A percentile compares a stretch with the other conserved stretches of the same genome.
These are phyloP conservation scores for Gambusia affinis DNA, from an alignment of 2,113 vertebrate species.

Conservation along the genomic window DNA sequence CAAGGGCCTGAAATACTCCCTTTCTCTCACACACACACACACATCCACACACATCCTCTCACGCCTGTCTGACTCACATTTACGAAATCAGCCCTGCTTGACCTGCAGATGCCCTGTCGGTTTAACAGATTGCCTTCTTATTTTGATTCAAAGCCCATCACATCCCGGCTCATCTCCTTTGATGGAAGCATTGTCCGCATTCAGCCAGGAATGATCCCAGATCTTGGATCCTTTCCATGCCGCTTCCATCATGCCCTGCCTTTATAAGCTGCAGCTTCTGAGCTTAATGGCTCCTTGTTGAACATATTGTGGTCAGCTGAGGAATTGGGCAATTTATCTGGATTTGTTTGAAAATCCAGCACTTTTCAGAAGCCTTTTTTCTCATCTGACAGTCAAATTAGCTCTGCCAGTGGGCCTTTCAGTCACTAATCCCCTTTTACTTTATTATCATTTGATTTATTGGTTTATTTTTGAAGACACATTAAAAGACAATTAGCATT, in stretches of 20 bases:
- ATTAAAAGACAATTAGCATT: conserved; percentile 85
- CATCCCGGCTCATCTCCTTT: conserved; percentile 18
- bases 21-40: background rate
- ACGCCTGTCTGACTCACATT: conserved; percentile 1
- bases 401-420: conserved; percentile 67
- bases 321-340: conserved; percentile 45
- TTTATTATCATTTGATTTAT: conserved; percentile 78
- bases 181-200: conserved; percentile 36
- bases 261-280: conserved; percentile 14
- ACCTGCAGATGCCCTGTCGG: conserved; percentile 35
- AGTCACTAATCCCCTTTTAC: conserved; percentile 77
- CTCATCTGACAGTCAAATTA: conserved; percentile 68
- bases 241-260: conserved; percentile 33
- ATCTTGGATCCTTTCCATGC: conserved; percentile 31
- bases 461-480: conserved; percentile 80
- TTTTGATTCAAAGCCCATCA: conserved; percentile 30
- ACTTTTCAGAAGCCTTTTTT: conserved; percentile 17
- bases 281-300: conserved; percentile 27
- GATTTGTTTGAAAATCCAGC: conserved; percentile 44
- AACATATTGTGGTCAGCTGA: conserved; percentile 40
- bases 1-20: background rate
- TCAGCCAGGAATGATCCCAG: conserved; percentile 14
- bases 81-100: conserved; percentile 30
- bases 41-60: background rate
- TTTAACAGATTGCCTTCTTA: conserved; percentile 47